Evolutionary conservation across 2,113 vertebrate genomes (phyloP).

Genomic region (Myrmophylax atrothorax): DNA sequence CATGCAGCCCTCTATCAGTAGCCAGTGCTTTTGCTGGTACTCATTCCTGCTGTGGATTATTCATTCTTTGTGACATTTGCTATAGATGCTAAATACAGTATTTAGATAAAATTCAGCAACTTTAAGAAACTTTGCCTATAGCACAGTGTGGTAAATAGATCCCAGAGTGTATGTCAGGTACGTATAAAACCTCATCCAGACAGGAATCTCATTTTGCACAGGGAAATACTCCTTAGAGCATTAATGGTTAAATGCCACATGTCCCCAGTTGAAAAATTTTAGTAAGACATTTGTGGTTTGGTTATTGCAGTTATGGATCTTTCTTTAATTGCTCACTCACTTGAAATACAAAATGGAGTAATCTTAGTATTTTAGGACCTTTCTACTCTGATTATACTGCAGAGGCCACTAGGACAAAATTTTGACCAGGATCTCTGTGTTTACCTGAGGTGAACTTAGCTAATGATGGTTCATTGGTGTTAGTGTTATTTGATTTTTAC

Average conservation of each 20-base stretch:
- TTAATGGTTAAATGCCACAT: neutral
- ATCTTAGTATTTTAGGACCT: neutral
- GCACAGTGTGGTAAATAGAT: neutral
- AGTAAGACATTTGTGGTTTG: constrained; percentile 2
- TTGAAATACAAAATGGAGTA: neutral
- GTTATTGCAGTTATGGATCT: neutral
- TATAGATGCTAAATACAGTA: neutral
- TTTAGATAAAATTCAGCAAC: neutral
- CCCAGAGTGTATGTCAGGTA: neutral
- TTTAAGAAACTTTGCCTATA: neutral
- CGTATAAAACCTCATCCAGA: neutral
- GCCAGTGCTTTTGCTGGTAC: neutral
- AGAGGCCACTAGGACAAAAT: neutral
- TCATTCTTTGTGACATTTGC: neutral
- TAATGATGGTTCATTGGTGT: neutral
- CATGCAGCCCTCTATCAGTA: constrained; percentile 43
- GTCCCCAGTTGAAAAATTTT: neutral
- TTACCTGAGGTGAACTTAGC: constrained; percentile 9
- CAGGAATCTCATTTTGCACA: neutral
- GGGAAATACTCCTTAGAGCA: neutral
- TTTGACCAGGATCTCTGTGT: constrained; percentile 9
- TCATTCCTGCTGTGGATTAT: neutral
- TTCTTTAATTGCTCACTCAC: constrained; percentile 8
- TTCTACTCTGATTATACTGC: neutral
- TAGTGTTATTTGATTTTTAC: neutral